phyloP scores from a whole-genome alignment of 2,888 invertebrate genomes.

The Thumatha senex region DNA sequence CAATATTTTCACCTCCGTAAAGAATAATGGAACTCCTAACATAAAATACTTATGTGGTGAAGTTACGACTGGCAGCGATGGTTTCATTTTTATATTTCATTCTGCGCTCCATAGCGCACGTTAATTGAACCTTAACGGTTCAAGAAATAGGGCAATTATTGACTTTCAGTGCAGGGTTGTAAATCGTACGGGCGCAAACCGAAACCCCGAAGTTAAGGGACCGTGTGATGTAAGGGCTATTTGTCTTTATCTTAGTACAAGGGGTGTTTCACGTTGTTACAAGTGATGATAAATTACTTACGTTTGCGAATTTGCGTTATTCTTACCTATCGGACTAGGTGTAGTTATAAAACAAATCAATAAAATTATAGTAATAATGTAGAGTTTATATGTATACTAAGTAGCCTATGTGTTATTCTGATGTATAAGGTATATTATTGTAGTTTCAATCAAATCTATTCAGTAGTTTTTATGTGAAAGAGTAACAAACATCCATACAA shows the following conservation, averaged over 20 bases:
- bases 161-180: slow-evolving; percentile 51
- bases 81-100: slow-evolving; percentile 74
- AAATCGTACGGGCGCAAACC: slow-evolving; percentile 48
- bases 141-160: slow-evolving; percentile 64
- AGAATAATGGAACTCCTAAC: slow-evolving; percentile 50
- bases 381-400: no score
- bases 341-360: no score
- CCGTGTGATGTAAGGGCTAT: slow-evolving; percentile 36
- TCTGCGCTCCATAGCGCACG: slow-evolving; percentile 61
- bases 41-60: slow-evolving; percentile 64
- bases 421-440: no score
- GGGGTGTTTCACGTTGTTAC: slow-evolving; percentile 31
- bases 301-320: no score
- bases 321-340: no score
- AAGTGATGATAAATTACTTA: slow-evolving; percentile 24
- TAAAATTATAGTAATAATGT: no score
- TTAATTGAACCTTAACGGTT: slow-evolving; percentile 75
- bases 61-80: slow-evolving; percentile 60
- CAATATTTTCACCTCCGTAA: slow-evolving; percentile 13
- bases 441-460: no score
- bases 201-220: slow-evolving; percentile 35
- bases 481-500: no score
- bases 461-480: no score
- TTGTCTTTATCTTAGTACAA: slow-evolving; percentile 41
- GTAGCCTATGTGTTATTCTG: no score